Evolutionary conservation across 2,113 vertebrate species (phyloP).

Genomic region (Cochlearius cochlearius): DNA sequence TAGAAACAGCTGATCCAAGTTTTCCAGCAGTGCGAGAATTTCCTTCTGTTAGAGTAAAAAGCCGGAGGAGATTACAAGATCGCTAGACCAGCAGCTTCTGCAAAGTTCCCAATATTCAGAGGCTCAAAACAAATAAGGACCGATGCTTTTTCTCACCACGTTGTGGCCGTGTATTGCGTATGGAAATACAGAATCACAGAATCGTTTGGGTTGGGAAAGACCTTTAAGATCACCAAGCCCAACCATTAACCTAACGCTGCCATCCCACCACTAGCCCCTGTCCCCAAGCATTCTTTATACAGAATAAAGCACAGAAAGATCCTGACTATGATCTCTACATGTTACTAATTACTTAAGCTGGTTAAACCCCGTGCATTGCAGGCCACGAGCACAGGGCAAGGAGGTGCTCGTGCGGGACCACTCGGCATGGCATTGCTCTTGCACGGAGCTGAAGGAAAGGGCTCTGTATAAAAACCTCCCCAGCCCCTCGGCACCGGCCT

Average conservation of each 20-base stretch:
- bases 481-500: background rate
- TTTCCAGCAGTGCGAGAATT: background rate
- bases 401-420: background rate
- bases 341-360: background rate
- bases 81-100: background rate
- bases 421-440: accelerated
- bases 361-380: accelerated
- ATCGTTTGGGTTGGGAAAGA: too few species aligned
- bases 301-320: background rate
- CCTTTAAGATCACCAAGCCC: too few species aligned
- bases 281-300: background rate
- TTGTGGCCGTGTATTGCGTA: background rate
- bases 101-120: background rate
- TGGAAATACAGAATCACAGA: background rate
- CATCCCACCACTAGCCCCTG: too few species aligned
- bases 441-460: background rate
- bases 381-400: accelerated
- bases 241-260: too few species aligned
- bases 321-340: accelerated
- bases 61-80: accelerated
- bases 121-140: background rate
- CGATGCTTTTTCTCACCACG: background rate
- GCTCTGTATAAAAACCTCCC: background rate
- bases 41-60: background rate
- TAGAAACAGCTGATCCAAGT: background rate